phyloP scores from a whole-genome alignment of 2,113 vertebrate species.

The Chionodraco myersi region DNA sequence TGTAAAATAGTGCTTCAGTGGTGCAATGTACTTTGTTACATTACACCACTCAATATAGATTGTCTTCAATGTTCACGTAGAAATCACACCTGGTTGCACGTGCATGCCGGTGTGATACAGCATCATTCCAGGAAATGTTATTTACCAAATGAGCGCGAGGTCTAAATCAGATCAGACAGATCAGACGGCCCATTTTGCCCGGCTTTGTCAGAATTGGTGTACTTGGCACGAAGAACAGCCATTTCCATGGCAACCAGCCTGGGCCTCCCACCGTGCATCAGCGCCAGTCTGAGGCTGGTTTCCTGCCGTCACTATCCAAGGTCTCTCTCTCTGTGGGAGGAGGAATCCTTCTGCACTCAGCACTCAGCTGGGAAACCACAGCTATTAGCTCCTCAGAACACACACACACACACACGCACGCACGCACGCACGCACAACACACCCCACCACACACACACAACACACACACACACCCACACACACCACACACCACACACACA shows the following conservation, averaged over 20 bases:
- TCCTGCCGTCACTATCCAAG: constrained; percentile 64
- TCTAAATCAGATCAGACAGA: constrained; percentile 57
- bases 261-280: constrained; percentile 50
- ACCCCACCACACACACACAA: constrained; percentile 1
- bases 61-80: neutral
- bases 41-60: neutral
- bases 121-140: constrained; percentile 14
- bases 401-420: constrained; percentile 1
- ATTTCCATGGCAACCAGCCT: constrained; percentile 47
- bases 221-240: constrained; percentile 24
- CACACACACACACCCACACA: constrained; percentile 2
- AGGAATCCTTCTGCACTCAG: constrained; percentile 13
- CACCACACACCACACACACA: constrained; percentile 6
- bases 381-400: constrained; percentile 36
- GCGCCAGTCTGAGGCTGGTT: constrained; percentile 58
- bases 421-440: neutral
- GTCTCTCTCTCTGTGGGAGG: constrained; percentile 36
- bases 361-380: constrained; percentile 51
- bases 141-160: constrained; percentile 12
- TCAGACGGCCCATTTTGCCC: constrained; percentile 48
- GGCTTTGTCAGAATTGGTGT: constrained; percentile 11
- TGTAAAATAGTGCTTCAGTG: no score
- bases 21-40: no score
- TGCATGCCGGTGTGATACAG: neutral
- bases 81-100: neutral